Percentiles rank a stretch among this genome's conserved stretches.
Evolutionary conservation across 2,797 vertebrate genomes (phyloP).

Genomic region (Moxostoma hubbsi): DNA sequence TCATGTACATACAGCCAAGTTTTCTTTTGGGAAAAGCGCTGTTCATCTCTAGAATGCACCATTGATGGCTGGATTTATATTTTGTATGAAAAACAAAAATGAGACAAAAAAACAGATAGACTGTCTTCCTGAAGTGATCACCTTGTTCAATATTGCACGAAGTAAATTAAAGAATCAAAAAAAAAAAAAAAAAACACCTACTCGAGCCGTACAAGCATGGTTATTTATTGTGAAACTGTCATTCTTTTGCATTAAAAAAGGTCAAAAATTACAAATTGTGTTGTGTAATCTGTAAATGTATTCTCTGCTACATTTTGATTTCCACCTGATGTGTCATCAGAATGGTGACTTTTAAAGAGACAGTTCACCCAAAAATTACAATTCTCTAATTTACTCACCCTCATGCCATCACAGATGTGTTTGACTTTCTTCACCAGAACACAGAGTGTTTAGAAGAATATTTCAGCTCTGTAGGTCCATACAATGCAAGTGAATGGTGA

Average conservation of each 20-base stretch:
- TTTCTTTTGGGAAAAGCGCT: conserved; percentile 77
- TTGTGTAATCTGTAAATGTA: conserved; percentile 11
- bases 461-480: too few species aligned
- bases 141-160: conserved; percentile 75
- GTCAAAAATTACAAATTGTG: conserved; percentile 58
- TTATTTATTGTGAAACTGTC: conserved; percentile 87
- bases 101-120: conserved; percentile 55
- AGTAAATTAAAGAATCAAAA: conserved; percentile 51
- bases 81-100: conserved; percentile 70
- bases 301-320: not conserved
- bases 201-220: conserved; percentile 79
- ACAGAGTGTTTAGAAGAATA: too few species aligned
- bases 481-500: too few species aligned
- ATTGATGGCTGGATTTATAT: conserved; percentile 74
- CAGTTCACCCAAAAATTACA: too few species aligned
- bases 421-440: too few species aligned
- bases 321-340: too few species aligned
- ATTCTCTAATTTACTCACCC: too few species aligned
- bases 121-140: conserved; percentile 71
- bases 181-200: conserved; percentile 63
- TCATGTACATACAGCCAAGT: conserved; percentile 84
- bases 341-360: too few species aligned
- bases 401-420: too few species aligned
- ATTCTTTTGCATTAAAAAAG: conserved; percentile 81
- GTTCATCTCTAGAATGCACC: conserved; percentile 71